These are phyloP conservation scores for Lissocephala sabroskyi DNA, from an alignment of 2,888 invertebrate species.

Conservation along the genomic window DNA sequence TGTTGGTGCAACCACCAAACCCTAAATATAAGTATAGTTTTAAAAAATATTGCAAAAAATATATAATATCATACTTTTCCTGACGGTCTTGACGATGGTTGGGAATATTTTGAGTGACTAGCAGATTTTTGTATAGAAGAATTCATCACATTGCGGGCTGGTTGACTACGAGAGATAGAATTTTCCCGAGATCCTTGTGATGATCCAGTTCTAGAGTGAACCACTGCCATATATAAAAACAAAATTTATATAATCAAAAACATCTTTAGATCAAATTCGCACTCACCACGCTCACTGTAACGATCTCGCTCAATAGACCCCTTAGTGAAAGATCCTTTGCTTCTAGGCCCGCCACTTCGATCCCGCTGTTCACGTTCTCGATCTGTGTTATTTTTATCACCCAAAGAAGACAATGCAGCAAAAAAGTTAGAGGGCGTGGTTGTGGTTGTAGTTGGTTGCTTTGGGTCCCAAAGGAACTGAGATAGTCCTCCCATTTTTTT, in stretches of 20 bases:
- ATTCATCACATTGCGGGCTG: slow-evolving; percentile 54
- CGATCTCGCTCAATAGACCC: slow-evolving; percentile 70
- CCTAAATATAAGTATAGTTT: too few species aligned
- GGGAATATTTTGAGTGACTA: slow-evolving; percentile 69
- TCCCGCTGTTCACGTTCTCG: slow-evolving; percentile 55
- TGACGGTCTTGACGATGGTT: slow-evolving; percentile 60
- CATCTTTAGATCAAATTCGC: too few species aligned
- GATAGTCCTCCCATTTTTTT: slow-evolving; percentile 68
- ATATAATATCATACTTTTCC: slow-evolving; percentile 42
- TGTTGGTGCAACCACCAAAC: too few species aligned
- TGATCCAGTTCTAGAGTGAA: slow-evolving; percentile 76
- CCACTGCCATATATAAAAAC: slow-evolving; percentile 47
- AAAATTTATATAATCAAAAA: background rate
- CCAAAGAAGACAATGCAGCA: slow-evolving; percentile 61
- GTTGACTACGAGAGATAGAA: slow-evolving; percentile 66
- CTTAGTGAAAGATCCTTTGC: slow-evolving; percentile 69
- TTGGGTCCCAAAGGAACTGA: slow-evolving; percentile 62
- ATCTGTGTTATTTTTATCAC: slow-evolving; percentile 52
- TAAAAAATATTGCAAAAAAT: background rate
- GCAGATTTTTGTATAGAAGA: slow-evolving; percentile 68
- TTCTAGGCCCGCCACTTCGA: slow-evolving; percentile 64
- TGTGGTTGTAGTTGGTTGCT: slow-evolving; percentile 48
- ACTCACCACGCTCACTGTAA: slow-evolving; percentile 55
- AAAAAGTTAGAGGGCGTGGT: slow-evolving; percentile 68
- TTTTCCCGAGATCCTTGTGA: slow-evolving; percentile 75